Evolutionary conservation across 2,113 vertebrate genomes (phyloP).

Genomic region (Pogona vitticeps): DNA sequence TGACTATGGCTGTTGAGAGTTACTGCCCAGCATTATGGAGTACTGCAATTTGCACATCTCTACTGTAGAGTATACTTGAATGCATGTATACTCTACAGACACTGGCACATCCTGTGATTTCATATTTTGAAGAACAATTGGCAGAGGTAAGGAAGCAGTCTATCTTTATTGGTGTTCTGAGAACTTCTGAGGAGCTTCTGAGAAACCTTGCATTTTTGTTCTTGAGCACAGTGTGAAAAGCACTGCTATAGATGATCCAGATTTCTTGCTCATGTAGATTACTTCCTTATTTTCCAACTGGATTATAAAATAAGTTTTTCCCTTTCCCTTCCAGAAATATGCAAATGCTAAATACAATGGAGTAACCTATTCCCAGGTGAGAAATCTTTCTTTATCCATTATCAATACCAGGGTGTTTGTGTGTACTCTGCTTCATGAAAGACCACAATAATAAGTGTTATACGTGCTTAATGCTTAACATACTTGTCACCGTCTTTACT

Average conservation of each 20-base stretch:
- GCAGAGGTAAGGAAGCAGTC: no score
- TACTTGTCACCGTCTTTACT: background rate
- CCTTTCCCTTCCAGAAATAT: background rate
- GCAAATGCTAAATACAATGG: background rate
- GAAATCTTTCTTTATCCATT: background rate
- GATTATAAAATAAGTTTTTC: background rate
- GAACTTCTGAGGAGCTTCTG: background rate
- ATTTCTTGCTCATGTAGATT: background rate
- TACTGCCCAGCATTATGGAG: no score
- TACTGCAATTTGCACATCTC: no score
- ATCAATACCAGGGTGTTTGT: background rate
- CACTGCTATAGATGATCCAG: background rate
- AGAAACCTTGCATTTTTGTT: background rate
- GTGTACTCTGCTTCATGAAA: background rate
- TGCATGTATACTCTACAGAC: no score
- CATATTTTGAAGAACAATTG: background rate
- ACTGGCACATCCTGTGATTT: background rate
- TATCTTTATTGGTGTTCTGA: background rate
- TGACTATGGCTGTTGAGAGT: no score
- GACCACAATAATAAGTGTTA: background rate
- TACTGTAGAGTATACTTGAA: no score
- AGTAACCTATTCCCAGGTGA: constrained; percentile 12
- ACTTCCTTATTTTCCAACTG: background rate
- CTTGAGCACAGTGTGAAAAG: background rate
- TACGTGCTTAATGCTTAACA: background rate